A percentile compares a stretch with the other conserved stretches of the same genome.
Evolutionary conservation across 2,797 vertebrate species (phyloP).

Genomic region (Macropodus opercularis): DNA sequence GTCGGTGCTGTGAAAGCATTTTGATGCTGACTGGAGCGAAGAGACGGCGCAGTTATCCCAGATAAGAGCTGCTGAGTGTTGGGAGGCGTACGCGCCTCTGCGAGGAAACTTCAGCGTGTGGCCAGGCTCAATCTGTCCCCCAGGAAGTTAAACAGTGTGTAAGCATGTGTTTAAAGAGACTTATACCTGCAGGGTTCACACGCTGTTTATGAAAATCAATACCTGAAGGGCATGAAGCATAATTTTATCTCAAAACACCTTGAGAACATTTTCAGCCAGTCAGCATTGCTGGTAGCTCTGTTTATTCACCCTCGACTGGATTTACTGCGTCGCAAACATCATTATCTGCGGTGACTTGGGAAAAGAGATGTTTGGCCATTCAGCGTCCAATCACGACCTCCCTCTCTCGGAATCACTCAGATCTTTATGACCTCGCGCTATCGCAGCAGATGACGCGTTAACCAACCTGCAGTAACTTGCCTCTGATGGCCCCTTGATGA

Average conservation of each 20-base stretch:
- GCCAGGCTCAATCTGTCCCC: constrained; percentile 17
- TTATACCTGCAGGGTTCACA: constrained; percentile 24
- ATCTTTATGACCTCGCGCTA: constrained; percentile 86
- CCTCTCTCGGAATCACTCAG: constrained; percentile 64
- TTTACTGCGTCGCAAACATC: constrained; percentile 67
- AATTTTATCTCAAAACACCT: constrained; percentile 32
- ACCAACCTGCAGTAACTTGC: constrained; percentile 85
- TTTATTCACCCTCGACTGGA: constrained; percentile 55
- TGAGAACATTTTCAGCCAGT: constrained; percentile 23
- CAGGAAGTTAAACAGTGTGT: not conserved
- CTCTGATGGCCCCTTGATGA: constrained; percentile 84
- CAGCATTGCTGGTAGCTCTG: constrained; percentile 42
- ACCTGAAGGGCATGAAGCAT: constrained; percentile 34
- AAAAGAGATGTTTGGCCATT: constrained; percentile 64
- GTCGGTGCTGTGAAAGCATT: constrained; percentile 45
- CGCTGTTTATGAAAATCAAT: constrained; percentile 45
- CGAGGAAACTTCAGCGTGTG: constrained; percentile 38
- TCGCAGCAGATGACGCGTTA: constrained; percentile 79
- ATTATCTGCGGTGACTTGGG: constrained; percentile 85
- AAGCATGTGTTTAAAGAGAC: constrained; percentile 2
- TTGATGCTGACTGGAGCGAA: constrained; percentile 43
- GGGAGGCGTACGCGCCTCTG: constrained; percentile 27
- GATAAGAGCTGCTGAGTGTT: constrained; percentile 59
- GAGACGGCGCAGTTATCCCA: constrained; percentile 37
- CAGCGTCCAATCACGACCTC: constrained; percentile 79